A percentile compares a stretch with the other conserved stretches of the same genome.
These are phyloP conservation scores for Drosophila simulans DNA, from an alignment of 1,140 invertebrate species.

Conservation along the genomic window DNA sequence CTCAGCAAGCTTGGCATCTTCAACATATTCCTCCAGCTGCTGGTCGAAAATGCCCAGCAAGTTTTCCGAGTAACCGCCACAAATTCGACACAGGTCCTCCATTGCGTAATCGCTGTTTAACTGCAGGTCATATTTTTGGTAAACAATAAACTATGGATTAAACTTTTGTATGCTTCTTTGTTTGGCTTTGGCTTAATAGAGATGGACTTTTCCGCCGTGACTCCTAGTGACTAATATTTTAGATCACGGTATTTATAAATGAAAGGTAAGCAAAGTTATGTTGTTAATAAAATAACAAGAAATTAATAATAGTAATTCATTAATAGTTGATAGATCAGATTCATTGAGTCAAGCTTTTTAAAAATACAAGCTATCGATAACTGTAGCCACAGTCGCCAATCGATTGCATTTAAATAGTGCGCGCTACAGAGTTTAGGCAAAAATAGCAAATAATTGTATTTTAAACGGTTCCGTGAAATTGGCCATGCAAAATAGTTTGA, in stretches of 20 bases:
- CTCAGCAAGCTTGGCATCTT: conserved; percentile 12
- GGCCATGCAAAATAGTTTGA: not conserved
- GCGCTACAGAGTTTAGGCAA: no score
- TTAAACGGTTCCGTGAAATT: not conserved
- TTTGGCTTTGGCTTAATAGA: conserved; percentile 8
- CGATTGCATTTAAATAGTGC: not conserved
- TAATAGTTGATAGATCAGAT: not conserved
- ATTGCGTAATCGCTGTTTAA: not conserved
- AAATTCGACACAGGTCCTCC: conserved; percentile 30
- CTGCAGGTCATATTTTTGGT: not conserved
- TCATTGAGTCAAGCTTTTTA: not conserved
- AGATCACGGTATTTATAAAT: no score
- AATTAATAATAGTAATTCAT: not conserved
- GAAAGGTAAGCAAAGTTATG: no score
- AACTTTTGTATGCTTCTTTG: not conserved
- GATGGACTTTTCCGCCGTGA: not conserved
- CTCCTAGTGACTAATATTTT: not conserved
- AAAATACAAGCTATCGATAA: not conserved
- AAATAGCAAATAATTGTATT: not conserved
- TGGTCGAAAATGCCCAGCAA: conserved; percentile 26
- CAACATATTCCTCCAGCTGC: not conserved
- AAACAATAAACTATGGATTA: not conserved
- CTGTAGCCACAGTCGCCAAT: not conserved
- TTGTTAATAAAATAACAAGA: no score
- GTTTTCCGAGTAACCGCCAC: conserved; percentile 1